Conservation (phyloP, 1,140 invertebrate species). For the Leucophenga varia region DNA sequence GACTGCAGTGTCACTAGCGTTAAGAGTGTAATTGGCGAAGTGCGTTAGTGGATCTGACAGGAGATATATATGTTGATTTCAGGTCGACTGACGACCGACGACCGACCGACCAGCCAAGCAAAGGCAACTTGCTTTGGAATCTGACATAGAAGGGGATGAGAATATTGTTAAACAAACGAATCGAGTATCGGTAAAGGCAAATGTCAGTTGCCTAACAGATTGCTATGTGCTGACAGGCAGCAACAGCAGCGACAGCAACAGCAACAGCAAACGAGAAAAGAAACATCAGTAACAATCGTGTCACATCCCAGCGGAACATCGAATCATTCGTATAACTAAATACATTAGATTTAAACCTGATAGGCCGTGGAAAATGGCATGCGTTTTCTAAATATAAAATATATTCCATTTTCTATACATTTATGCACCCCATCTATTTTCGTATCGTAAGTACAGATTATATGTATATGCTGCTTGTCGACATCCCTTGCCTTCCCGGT, state of each 20-base stretch:
- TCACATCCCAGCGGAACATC: no score
- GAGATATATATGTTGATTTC: slow-evolving; percentile 42
- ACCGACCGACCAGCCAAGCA: no score
- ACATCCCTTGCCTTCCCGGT: no score
- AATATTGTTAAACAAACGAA: no score
- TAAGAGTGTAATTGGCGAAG: slow-evolving; percentile 30
- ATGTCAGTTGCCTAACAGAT: slow-evolving; percentile 29
- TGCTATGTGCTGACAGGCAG: slow-evolving; percentile 43
- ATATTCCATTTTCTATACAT: slow-evolving; percentile 41
- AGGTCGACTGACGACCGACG: no score
- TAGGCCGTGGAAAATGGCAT: slow-evolving; percentile 24
- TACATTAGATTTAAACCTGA: slow-evolving; percentile 27
- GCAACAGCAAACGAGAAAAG: slow-evolving; percentile 6
- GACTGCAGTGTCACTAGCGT: slow-evolving; percentile 6
- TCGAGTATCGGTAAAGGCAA: slow-evolving; percentile 16
- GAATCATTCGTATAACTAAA: slow-evolving; percentile 17
- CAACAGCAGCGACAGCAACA: slow-evolving; percentile 27
- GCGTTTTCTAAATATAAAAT: slow-evolving; percentile 35
- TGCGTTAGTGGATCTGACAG: slow-evolving; percentile 42
- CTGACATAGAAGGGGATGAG: no score
- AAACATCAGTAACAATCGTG: slow-evolving; percentile 4
- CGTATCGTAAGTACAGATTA: slow-evolving; percentile 12
- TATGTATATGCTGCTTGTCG: no score
- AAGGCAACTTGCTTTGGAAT: no score
- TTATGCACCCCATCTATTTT: slow-evolving; percentile 46